phyloP scores from a whole-genome alignment of 2,797 vertebrate species.

The Sebastes umbrosus region DNA sequence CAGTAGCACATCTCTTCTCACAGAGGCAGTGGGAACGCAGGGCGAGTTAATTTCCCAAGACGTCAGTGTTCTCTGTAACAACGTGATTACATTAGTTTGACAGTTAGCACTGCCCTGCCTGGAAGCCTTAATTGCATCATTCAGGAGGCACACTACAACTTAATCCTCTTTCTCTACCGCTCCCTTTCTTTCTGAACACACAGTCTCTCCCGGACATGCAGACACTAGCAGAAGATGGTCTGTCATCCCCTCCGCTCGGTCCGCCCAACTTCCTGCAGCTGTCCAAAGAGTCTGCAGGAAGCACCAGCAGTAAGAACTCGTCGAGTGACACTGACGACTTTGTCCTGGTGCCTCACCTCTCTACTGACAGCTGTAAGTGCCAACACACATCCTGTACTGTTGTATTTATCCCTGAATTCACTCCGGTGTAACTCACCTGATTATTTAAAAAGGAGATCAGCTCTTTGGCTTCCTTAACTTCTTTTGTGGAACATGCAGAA shows the following conservation, averaged over 20 bases:
- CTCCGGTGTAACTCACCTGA: background rate
- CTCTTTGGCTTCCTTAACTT: background rate
- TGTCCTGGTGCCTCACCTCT: conserved; percentile 96
- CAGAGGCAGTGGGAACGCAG: conserved; percentile 21
- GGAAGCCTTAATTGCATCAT: conserved; percentile 37
- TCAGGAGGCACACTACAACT: conserved; percentile 7
- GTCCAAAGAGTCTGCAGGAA: conserved; percentile 96
- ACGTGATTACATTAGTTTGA: conserved; percentile 43
- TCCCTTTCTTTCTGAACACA: background rate
- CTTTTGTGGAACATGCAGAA: background rate
- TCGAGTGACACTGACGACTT: conserved; percentile 98
- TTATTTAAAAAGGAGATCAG: background rate
- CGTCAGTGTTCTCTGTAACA: conserved; percentile 18
- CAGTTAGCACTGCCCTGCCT: conserved; percentile 27
- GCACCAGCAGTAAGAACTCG: conserved; percentile 97
- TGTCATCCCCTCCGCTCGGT: conserved; percentile 92
- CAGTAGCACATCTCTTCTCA: background rate
- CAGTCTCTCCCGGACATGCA: conserved; percentile 98
- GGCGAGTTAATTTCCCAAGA: conserved; percentile 34
- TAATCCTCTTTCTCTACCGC: background rate
- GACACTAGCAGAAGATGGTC: conserved; percentile 91
- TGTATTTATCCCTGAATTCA: background rate
- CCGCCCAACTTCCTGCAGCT: conserved; percentile 95
- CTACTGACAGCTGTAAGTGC: conserved; percentile 92
- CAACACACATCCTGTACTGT: background rate